These are phyloP conservation scores for Paedocypris sp. DNA, from an alignment of 2,113 vertebrate genomes.

Conservation along the genomic window DNA sequence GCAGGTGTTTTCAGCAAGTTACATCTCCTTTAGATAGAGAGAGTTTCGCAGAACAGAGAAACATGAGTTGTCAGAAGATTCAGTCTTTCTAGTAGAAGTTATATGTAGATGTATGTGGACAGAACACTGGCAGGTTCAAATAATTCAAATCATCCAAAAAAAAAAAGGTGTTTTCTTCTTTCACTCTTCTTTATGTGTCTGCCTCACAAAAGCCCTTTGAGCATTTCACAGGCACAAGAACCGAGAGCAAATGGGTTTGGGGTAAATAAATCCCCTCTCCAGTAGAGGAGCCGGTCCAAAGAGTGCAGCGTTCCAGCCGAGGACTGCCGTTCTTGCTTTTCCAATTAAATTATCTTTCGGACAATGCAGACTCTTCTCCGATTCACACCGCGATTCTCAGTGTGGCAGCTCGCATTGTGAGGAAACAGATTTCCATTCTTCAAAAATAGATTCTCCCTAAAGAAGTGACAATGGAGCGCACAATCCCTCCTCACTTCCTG, in stretches of 20 bases:
- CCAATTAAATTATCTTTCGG: slow-evolving; percentile 59
- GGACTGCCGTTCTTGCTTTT: slow-evolving; percentile 54
- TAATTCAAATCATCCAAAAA: too few species aligned
- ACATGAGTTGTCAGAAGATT: not conserved
- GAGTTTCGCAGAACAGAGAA: too few species aligned
- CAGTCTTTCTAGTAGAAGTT: too few species aligned
- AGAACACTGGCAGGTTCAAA: too few species aligned
- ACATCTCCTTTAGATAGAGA: too few species aligned
- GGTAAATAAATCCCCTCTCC: slow-evolving; percentile 47
- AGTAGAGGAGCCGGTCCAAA: slow-evolving; percentile 49
- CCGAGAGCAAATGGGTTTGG: slow-evolving; percentile 25
- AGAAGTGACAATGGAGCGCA: slow-evolving; percentile 52
- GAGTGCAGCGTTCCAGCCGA: slow-evolving; percentile 54
- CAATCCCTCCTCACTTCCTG: slow-evolving; percentile 48
- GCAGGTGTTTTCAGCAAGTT: too few species aligned
- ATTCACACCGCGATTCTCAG: slow-evolving; percentile 63
- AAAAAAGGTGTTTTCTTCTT: not conserved
- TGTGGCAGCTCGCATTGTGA: slow-evolving; percentile 58
- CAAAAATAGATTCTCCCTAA: slow-evolving; percentile 61
- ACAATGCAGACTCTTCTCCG: slow-evolving; percentile 59
- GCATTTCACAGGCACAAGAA: slow-evolving; percentile 38
- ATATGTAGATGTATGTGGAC: too few species aligned
- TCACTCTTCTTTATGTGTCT: slow-evolving; percentile 42
- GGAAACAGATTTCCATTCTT: slow-evolving; percentile 56
- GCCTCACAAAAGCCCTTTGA: slow-evolving; percentile 63